A percentile compares a stretch with the other conserved stretches of the same genome.
These are phyloP conservation scores for Dryas iulia DNA, from an alignment of 1,140 invertebrate genomes.

Conservation along the genomic window DNA sequence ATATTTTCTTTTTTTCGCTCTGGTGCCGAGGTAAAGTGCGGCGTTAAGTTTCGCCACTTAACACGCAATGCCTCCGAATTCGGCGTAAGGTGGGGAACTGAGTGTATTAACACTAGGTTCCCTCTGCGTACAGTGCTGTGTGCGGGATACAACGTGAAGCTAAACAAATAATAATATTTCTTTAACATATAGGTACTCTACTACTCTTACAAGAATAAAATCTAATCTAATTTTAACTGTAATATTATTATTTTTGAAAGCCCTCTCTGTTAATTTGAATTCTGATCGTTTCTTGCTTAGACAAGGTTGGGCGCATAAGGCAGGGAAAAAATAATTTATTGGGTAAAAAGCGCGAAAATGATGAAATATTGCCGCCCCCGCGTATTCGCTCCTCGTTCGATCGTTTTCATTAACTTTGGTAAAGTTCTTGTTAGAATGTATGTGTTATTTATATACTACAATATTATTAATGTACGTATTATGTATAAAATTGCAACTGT, in stretches of 20 bases:
- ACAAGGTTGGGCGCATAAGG: conserved; percentile 20
- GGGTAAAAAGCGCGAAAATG: conserved; percentile 59
- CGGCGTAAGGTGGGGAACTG: too few species aligned
- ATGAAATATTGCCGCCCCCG: conserved; percentile 59
- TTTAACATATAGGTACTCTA: too few species aligned
- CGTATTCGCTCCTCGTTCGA: conserved; percentile 47
- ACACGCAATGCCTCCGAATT: too few species aligned
- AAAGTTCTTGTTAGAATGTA: not conserved
- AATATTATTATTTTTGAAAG: not conserved
- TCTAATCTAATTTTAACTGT: not conserved
- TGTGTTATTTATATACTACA: not conserved
- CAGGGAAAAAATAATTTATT: conserved; percentile 61
- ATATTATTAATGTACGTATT: not conserved
- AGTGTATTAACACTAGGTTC: too few species aligned
- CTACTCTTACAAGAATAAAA: too few species aligned
- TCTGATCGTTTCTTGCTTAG: conserved; percentile 20
- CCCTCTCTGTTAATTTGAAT: conserved; percentile 20
- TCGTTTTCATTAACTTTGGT: conserved; percentile 50
- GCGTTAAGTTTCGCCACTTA: too few species aligned
- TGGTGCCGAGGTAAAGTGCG: too few species aligned
- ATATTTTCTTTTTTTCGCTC: too few species aligned
- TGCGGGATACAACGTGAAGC: too few species aligned
- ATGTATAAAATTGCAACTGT: too few species aligned
- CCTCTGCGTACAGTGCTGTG: too few species aligned
- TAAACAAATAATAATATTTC: too few species aligned